Percentiles rank a stretch among this genome's conserved stretches.
Conservation (phyloP, 2,113 vertebrate genomes). For the Mastomys coucha region DNA sequence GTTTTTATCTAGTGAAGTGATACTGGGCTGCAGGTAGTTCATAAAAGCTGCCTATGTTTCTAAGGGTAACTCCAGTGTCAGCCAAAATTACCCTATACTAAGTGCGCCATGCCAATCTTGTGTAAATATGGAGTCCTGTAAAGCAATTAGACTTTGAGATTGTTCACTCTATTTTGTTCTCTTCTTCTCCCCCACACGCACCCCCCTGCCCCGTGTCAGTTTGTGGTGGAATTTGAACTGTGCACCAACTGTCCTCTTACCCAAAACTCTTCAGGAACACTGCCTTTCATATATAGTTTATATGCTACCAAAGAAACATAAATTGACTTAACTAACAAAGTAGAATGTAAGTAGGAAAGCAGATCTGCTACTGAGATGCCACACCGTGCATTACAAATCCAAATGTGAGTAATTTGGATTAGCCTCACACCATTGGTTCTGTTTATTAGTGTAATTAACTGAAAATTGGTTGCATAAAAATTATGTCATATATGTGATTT, state of each 20-base stretch:
- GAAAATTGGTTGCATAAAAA: slow-evolving; percentile 57
- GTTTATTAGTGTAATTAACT: slow-evolving; percentile 54
- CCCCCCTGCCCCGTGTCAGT: background rate
- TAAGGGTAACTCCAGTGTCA: background rate
- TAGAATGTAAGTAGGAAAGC: slow-evolving; percentile 58
- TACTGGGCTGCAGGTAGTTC: background rate
- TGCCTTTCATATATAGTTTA: background rate
- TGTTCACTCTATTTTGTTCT: background rate
- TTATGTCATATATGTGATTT: slow-evolving; percentile 31
- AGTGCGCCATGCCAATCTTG: background rate
- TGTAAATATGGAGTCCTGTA: background rate
- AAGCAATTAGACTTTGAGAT: background rate
- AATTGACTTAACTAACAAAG: slow-evolving; percentile 59
- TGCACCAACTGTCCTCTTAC: background rate
- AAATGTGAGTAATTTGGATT: slow-evolving; percentile 65
- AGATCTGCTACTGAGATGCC: slow-evolving; percentile 1
- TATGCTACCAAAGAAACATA: background rate
- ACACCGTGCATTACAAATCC: slow-evolving; percentile 47
- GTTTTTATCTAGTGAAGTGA: slow-evolving; percentile 21
- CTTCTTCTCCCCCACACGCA: background rate
- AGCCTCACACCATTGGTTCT: slow-evolving; percentile 35
- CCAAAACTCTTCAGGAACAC: background rate
- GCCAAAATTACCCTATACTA: background rate
- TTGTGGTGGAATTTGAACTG: background rate
- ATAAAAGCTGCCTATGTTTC: background rate